Base-by-base conservation (phyloP, 2,888 invertebrate genomes). In the Andrena dorsata region DNA sequence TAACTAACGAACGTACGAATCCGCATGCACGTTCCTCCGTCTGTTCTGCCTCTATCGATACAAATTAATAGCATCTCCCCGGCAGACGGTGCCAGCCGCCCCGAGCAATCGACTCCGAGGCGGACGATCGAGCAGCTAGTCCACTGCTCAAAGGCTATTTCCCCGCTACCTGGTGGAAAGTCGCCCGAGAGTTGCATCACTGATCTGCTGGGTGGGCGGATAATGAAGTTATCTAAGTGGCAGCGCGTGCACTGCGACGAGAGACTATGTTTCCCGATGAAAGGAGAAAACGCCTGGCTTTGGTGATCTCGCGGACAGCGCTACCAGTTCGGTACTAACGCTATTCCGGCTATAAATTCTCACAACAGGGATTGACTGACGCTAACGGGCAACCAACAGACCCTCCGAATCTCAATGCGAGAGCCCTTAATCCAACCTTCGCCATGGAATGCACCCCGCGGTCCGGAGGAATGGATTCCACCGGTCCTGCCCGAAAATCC, bases 31-130 rank as follows among this genome's bases (percentile, higher is more conserved):
- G 85, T 84, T 84, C 81, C 83, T 65, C 65, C 80, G 23, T 76
- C 80, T 82, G 85, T 85, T 86, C 82, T 70, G 72, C 72, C 81
- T 86, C 81, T 85, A 85, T 90, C 90, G 88, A 89, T 90, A 90
- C 90, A 89, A 90, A 90, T 90, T 90, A 90, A 89, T 89, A 89
- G 88, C 85, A 82, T 89, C 87, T 84, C 51, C 76, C 26, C 47
- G 69, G 69, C 56, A 20, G 20, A 3, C 35, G 35, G 30, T 8
- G 30, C 26, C 66, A 56, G 8, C 64, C 63, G 58, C 28, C 35
- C n/a, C 13, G n/a, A 66, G 60, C 30, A 65, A 75, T 69, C 60
- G 32, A 65, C 65, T 41, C 32, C 35, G 10, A 20, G 56, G 26
- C 35, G 72, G 47, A 72, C 69, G 58, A 49, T 7, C 53, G 51